phyloP scores from a whole-genome alignment of 2,113 vertebrate genomes.

The Stigmatopora nigra region DNA sequence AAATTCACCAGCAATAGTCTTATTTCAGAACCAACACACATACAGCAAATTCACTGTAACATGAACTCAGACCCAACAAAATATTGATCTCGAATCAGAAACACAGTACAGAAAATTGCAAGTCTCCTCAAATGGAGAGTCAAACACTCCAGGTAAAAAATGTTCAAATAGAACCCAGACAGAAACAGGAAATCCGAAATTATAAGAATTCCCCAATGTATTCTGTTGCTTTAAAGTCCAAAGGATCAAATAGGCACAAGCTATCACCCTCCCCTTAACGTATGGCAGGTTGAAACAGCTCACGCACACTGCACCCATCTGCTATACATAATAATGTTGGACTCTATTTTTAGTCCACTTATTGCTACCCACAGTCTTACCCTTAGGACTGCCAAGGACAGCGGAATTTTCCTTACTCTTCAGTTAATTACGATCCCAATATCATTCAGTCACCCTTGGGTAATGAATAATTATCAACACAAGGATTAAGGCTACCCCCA shows the following conservation, averaged over 20 bases:
- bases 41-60: too few species aligned
- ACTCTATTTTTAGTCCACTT: constrained; percentile 40
- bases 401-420: constrained; percentile 13
- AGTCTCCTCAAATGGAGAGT: too few species aligned
- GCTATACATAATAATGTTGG: constrained; percentile 33
- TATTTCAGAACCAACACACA: too few species aligned
- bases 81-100: too few species aligned
- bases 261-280: not conserved
- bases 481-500: not conserved
- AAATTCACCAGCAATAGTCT: too few species aligned
- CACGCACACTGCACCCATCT: constrained; percentile 1
- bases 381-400: constrained; percentile 31
- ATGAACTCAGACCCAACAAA: too few species aligned
- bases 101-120: too few species aligned
- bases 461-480: not conserved
- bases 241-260: not conserved
- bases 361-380: constrained; percentile 28
- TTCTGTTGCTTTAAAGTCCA: not conserved
- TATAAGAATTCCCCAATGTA: not conserved
- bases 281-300: constrained; percentile 17
- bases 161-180: too few species aligned
- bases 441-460: not conserved
- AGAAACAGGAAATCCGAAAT: not conserved
- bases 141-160: too few species aligned
- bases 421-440: constrained; percentile 27